Conservation (phyloP, 2,888 invertebrate species). For the Drosophila multiciliata region DNA sequence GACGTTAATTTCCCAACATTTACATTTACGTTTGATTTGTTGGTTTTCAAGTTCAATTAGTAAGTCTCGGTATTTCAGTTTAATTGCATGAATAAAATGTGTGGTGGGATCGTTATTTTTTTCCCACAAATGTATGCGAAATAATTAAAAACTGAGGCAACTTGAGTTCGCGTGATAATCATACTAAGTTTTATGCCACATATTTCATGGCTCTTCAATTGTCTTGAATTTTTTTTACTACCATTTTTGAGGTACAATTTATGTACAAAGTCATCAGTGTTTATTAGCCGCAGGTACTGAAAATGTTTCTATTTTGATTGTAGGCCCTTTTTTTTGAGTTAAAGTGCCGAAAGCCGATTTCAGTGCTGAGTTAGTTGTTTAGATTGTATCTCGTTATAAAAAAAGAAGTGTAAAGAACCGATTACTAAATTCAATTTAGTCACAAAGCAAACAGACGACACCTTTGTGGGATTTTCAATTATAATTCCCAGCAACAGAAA, state of each 20-base stretch:
- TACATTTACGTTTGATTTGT: slow-evolving; percentile 52
- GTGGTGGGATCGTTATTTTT: slow-evolving; percentile 21
- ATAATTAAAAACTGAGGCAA: slow-evolving; percentile 46
- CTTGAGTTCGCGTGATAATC: slow-evolving; percentile 47
- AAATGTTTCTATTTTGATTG: slow-evolving; percentile 24
- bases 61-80: slow-evolving; percentile 22
- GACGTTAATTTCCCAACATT: slow-evolving; percentile 47
- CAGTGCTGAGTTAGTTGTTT: slow-evolving; percentile 43
- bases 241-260: slow-evolving; percentile 21
- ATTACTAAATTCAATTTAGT: slow-evolving; percentile 79
- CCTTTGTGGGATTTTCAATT: slow-evolving; percentile 79
- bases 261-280: slow-evolving; percentile 16
- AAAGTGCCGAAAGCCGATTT: neutral
- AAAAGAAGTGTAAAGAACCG: slow-evolving; percentile 55
- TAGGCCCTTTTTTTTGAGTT: neutral
- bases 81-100: slow-evolving; percentile 56
- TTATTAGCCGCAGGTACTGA: slow-evolving; percentile 7
- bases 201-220: slow-evolving; percentile 28
- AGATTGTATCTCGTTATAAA: slow-evolving; percentile 36
- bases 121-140: slow-evolving; percentile 48
- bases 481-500: slow-evolving; percentile 70
- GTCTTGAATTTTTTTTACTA: slow-evolving; percentile 21
- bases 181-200: slow-evolving; percentile 10
- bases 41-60: slow-evolving; percentile 65
- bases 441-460: slow-evolving; percentile 75